phyloP scores from a whole-genome alignment of 2,888 invertebrate species.

The Agonum fuliginosum region DNA sequence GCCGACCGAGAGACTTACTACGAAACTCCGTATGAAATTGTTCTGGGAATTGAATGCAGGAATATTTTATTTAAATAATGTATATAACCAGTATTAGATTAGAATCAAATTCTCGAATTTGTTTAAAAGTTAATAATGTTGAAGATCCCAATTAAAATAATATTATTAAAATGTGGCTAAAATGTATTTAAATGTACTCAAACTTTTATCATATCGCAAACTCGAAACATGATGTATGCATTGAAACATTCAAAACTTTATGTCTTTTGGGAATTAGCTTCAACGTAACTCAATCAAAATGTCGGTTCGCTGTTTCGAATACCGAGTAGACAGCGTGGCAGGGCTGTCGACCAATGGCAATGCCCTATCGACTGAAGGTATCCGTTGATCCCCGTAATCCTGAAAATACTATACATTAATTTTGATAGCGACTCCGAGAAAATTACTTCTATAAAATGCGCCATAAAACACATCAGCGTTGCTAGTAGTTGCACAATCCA shows the following conservation, averaged over 20 bases:
- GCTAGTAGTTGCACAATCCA: too few species aligned
- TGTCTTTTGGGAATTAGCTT: background rate
- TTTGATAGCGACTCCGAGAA: background rate
- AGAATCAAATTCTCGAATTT: too few species aligned
- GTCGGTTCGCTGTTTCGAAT: background rate
- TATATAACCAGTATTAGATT: too few species aligned
- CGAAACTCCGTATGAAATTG: too few species aligned
- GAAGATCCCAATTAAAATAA: too few species aligned
- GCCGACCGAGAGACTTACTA: too few species aligned
- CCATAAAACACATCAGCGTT: constrained; percentile 3
- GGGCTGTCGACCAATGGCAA: too few species aligned
- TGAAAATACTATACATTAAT: constrained; percentile 8
- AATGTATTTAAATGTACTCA: background rate
- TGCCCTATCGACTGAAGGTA: constrained; percentile 23
- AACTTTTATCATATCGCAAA: background rate
- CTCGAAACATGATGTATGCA: background rate
- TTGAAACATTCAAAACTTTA: background rate
- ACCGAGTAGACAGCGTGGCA: constrained; percentile 3
- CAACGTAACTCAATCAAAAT: constrained; percentile 25
- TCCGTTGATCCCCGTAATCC: background rate
- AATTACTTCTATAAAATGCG: background rate
- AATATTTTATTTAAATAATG: too few species aligned
- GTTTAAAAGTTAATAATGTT: too few species aligned
- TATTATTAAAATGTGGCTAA: too few species aligned
- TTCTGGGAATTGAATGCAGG: too few species aligned